Base-by-base conservation (phyloP, 2,888 invertebrate genomes). In the Pachymerium ferrugineum region DNA sequence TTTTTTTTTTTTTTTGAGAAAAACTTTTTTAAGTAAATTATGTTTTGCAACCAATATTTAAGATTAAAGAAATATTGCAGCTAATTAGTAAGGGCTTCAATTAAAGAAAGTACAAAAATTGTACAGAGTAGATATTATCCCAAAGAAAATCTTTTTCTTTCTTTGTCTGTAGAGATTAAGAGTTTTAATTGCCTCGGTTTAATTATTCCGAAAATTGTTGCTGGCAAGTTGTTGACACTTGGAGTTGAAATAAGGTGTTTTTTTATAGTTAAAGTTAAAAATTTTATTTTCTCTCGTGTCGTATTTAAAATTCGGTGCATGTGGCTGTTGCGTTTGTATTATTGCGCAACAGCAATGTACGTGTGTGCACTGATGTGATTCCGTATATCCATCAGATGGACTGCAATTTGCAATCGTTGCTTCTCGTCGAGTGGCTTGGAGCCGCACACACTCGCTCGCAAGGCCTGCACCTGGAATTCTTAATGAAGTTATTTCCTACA, bases 301-400 rank as follows among this genome's bases (percentile, higher is more conserved):
- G 62, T 62, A 62, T 62, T 62, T 62, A 62, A 62, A 62, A 62
- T 62, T 62, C 62, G 62, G 2, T 62, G 62, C 62, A 62, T 62
- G 62, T 14, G 25, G 28, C 62, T 62, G 25, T 25, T 62, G 62
- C 22, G 62, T 62, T 62, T 62, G 62, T 62, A 62, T 62, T 62
- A 62, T 62, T 62, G 62, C 28, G 62, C 62, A 62, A 62, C 10
- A 62, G 62, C 62, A n/a, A 25, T 62, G 62, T 25, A 28, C 62
- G 62, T 62, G 62, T 62, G 62, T 62, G 62, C 62, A 62, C 62
- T 62, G 62, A 62, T 62, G 62, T 62, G 62, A 62, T 62, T 62
- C 62, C 28, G 62, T 62, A 62, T 62, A 62, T 62, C 62, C 62
- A 62, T 62, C 62, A 62, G 62, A 62, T 62, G 62, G 62, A 62